These are phyloP conservation scores for Sinotaia quadrata DNA, from an alignment of 2,888 invertebrate species.

Conservation along the genomic window DNA sequence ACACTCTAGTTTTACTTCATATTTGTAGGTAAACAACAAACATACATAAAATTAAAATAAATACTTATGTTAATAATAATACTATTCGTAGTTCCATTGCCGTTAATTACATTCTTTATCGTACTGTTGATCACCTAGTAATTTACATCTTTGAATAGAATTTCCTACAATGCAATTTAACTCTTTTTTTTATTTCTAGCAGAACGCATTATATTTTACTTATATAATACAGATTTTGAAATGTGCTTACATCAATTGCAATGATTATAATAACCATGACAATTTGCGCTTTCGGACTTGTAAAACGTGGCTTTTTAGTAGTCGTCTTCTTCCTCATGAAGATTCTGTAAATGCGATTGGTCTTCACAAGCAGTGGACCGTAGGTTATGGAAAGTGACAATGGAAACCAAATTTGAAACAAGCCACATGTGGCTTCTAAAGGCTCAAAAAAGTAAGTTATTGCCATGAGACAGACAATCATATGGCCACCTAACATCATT, in stretches of 20 bases:
- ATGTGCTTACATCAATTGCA: not conserved
- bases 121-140: too few relatives aligned
- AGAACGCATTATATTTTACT: too few relatives aligned
- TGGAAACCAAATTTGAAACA: slow-evolving; percentile 44
- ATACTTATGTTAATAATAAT: too few relatives aligned
- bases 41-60: too few relatives aligned
- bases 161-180: too few relatives aligned
- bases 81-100: too few relatives aligned
- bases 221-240: too few relatives aligned
- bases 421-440: slow-evolving; percentile 35
- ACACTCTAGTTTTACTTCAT: too few relatives aligned
- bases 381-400: slow-evolving; percentile 47
- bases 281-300: not conserved
- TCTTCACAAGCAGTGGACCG: slow-evolving; percentile 51
- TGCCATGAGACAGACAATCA: slow-evolving; percentile 24
- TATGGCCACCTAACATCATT: slow-evolving; percentile 17
- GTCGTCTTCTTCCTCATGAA: not conserved
- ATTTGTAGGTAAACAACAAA: too few relatives aligned
- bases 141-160: too few relatives aligned
- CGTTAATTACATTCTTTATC: too few relatives aligned
- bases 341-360: slow-evolving; percentile 53
- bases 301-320: not conserved
- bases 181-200: too few relatives aligned
- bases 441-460: slow-evolving; percentile 39
- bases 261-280: not conserved